Evolutionary conservation across 2,888 invertebrate species (phyloP).

Genomic region (Cybosia mesomella): DNA sequence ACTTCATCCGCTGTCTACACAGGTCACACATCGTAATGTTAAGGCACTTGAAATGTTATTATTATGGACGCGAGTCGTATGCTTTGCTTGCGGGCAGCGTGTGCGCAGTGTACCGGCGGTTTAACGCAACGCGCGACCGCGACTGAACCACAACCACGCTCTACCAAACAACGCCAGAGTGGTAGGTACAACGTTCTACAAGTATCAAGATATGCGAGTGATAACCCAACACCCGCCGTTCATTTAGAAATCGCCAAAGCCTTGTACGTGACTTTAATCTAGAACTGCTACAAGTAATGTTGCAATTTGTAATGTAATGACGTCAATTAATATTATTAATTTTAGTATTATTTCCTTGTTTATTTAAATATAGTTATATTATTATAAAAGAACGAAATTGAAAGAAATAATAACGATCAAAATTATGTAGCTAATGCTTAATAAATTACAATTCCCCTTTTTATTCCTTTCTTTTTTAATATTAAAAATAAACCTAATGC

Average conservation of each 20-base stretch:
- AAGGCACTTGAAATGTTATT: slow-evolving; percentile 41
- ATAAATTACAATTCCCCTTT: not conserved
- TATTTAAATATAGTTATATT: slow-evolving; percentile 12
- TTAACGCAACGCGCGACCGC: slow-evolving; percentile 48
- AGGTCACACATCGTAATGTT: slow-evolving; percentile 64
- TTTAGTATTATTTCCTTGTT: slow-evolving; percentile 38
- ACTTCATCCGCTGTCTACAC: slow-evolving; percentile 61
- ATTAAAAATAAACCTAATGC: not conserved
- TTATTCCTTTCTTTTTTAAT: not conserved
- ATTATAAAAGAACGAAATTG: not conserved
- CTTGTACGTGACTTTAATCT: slow-evolving; percentile 57
- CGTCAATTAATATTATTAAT: slow-evolving; percentile 43
- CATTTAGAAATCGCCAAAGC: slow-evolving; percentile 57
- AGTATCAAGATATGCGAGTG: slow-evolving; percentile 53
- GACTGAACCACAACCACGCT: slow-evolving; percentile 41
- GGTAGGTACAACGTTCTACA: slow-evolving; percentile 31
- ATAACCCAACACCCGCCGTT: slow-evolving; percentile 52
- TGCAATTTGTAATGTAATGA: slow-evolving; percentile 50
- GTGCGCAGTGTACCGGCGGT: slow-evolving; percentile 35
- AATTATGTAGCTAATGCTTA: not conserved
- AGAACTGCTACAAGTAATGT: slow-evolving; percentile 42
- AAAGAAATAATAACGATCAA: not conserved
- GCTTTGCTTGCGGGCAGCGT: slow-evolving; percentile 46
- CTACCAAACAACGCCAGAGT: slow-evolving; percentile 43
- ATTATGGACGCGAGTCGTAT: slow-evolving; percentile 17